phyloP scores from a whole-genome alignment of 2,113 vertebrate genomes.

The Xerus inauris region DNA sequence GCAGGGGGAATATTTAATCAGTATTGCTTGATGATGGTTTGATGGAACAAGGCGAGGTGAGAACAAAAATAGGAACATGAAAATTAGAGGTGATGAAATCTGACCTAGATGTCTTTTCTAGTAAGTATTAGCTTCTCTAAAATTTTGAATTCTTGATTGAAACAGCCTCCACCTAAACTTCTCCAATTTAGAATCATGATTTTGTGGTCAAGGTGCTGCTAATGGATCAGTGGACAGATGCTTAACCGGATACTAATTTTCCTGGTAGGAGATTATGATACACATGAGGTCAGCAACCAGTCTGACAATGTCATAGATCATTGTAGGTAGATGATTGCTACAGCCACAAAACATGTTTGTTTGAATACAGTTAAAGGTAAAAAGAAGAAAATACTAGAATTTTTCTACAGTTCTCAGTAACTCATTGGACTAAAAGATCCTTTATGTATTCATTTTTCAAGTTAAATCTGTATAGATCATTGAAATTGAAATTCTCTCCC shows the following conservation, averaged over 20 bases:
- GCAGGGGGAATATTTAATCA: slow-evolving; percentile 63
- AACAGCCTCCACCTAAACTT: slow-evolving; percentile 42
- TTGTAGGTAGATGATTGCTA: neutral
- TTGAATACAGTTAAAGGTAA: neutral
- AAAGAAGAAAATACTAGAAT: neutral
- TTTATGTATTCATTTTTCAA: neutral
- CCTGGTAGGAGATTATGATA: neutral
- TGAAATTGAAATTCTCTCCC: neutral
- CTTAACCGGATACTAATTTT: slow-evolving; percentile 50
- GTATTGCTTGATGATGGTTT: slow-evolving; percentile 63
- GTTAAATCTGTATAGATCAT: neutral
- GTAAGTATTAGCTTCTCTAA: slow-evolving; percentile 63
- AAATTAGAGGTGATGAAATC: slow-evolving; percentile 74
- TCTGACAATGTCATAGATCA: neutral
- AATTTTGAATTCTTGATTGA: slow-evolving; percentile 69
- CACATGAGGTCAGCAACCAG: neutral
- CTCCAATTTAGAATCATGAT: slow-evolving; percentile 56
- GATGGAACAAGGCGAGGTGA: slow-evolving; percentile 66
- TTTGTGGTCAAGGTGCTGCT: slow-evolving; percentile 38
- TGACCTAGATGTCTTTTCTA: slow-evolving; percentile 69
- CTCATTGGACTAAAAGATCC: neutral
- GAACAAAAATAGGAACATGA: slow-evolving; percentile 74
- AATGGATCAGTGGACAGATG: slow-evolving; percentile 32
- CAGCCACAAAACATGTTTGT: neutral
- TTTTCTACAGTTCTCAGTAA: neutral